phyloP scores from a whole-genome alignment of 2,797 vertebrate genomes.

The Myripristis jacobus region DNA sequence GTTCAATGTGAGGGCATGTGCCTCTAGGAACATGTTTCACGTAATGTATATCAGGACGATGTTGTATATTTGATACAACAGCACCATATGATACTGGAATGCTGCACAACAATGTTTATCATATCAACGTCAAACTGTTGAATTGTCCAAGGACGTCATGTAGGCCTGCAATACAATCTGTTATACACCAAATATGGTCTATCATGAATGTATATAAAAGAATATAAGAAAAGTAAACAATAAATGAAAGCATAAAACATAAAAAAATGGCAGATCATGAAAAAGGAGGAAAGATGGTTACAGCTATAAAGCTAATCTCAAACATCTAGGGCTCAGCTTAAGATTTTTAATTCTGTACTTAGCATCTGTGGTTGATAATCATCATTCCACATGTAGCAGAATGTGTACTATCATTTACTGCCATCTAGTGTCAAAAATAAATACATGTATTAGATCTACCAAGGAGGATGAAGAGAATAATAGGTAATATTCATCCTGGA shows the following conservation, averaged over 20 bases:
- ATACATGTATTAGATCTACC: background rate
- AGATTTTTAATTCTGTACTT: background rate
- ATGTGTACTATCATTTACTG: slow-evolving; percentile 54
- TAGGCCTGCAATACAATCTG: background rate
- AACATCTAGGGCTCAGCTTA: background rate
- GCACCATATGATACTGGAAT: too few relatives aligned
- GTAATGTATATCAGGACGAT: background rate
- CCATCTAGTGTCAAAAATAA: slow-evolving; percentile 65
- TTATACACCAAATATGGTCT: background rate
- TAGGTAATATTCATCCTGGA: background rate
- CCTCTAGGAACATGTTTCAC: background rate
- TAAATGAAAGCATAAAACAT: background rate
- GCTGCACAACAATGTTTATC: background rate
- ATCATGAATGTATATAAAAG: background rate
- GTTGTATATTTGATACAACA: background rate
- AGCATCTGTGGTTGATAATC: background rate
- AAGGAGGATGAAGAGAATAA: background rate
- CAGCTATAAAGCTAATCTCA: background rate
- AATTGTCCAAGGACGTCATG: background rate
- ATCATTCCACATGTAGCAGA: background rate
- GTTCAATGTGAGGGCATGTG: background rate
- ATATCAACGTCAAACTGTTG: too few relatives aligned
- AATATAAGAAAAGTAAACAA: background rate
- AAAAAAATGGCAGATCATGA: background rate
- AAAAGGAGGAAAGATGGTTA: background rate